A percentile compares a stretch with the other conserved stretches of the same genome.
These are phyloP conservation scores for Eira barbara DNA, from an alignment of 2,113 vertebrate species.

Conservation along the genomic window DNA sequence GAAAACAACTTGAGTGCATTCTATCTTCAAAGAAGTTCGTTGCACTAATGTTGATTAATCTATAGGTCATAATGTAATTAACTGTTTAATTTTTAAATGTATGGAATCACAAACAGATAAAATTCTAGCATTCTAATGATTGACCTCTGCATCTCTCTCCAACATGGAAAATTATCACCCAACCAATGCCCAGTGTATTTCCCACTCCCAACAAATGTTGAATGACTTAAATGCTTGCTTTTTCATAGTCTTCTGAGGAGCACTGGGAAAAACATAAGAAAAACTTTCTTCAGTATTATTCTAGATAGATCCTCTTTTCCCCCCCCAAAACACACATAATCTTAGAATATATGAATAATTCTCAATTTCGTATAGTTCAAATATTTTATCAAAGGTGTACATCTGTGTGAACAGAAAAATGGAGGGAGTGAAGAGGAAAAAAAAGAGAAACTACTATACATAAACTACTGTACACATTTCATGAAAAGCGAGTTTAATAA, in stretches of 20 bases:
- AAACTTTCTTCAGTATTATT: not conserved
- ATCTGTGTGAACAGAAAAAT: not conserved
- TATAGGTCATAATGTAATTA: not conserved
- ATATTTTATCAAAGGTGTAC: not conserved
- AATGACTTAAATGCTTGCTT: conserved; percentile 79
- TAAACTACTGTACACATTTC: not conserved
- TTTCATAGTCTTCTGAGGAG: conserved; percentile 66
- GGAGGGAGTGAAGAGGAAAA: not conserved
- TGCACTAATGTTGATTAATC: not conserved
- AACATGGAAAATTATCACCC: conserved; percentile 89
- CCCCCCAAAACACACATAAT: not conserved
- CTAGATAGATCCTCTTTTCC: not conserved
- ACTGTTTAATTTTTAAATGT: conserved; percentile 69
- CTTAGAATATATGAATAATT: not conserved
- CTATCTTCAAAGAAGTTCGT: not conserved
- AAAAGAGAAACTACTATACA: not conserved
- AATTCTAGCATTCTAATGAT: conserved; percentile 91
- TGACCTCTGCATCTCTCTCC: conserved; percentile 90
- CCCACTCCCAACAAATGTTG: conserved; percentile 89
- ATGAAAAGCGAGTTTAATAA: not conserved
- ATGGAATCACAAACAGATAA: conserved; percentile 91
- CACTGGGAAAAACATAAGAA: conserved; percentile 35
- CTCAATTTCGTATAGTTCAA: not conserved
- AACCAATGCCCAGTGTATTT: conserved; percentile 91
- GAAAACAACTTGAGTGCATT: not conserved